Evolutionary conservation across 2,797 vertebrate species (phyloP).

Genomic region (Macroramphosus scolopax): DNA sequence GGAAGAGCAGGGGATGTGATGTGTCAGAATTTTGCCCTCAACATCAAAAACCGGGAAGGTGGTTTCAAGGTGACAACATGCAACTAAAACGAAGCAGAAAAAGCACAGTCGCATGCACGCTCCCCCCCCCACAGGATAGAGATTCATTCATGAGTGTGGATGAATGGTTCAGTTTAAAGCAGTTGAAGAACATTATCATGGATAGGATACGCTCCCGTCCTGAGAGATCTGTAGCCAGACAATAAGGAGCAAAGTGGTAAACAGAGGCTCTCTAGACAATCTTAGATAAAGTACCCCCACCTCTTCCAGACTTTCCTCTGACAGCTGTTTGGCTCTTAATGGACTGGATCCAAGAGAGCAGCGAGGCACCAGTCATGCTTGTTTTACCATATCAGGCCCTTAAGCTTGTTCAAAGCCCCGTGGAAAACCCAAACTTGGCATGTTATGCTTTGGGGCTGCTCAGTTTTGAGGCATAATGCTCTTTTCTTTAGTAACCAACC

Average conservation of each 20-base stretch:
- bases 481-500: conserved; percentile 48
- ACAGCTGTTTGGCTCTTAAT: conserved; percentile 63
- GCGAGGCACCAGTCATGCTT: conserved; percentile 59
- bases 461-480: conserved; percentile 48
- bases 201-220: background rate
- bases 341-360: conserved; percentile 44
- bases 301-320: conserved; percentile 45
- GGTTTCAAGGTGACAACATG: conserved; percentile 19
- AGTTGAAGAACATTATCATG: conserved; percentile 1
- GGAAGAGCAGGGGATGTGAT: conserved; percentile 35
- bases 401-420: conserved; percentile 63
- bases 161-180: conserved; percentile 22
- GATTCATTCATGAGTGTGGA: conserved; percentile 49
- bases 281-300: conserved; percentile 46
- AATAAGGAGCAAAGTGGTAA: conserved; percentile 48
- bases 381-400: conserved; percentile 57
- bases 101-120: conserved; percentile 32
- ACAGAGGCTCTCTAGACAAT: conserved; percentile 32
- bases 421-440: conserved; percentile 54
- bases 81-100: conserved; percentile 29
- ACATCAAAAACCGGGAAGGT: conserved; percentile 18
- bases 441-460: conserved; percentile 49
- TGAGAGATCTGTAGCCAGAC: conserved; percentile 18
- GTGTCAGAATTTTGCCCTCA: conserved; percentile 23
- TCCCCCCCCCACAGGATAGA: conserved; percentile 37